Base-by-base conservation (phyloP, 2,113 vertebrate species). In the Malurus elegans region DNA sequence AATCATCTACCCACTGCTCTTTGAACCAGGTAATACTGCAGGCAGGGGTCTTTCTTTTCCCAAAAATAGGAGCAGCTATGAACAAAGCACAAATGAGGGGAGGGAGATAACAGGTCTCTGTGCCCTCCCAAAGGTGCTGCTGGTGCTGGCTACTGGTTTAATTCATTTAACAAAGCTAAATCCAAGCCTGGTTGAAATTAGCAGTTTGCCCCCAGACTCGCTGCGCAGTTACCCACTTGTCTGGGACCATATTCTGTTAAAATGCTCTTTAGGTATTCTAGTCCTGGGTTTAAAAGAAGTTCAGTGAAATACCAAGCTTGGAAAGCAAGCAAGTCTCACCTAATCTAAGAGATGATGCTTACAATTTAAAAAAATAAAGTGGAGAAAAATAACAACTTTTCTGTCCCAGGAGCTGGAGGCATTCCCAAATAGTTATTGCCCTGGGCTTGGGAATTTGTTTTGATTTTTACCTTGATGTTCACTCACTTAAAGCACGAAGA, bases 391-490 rank as follows among this genome's bases (percentile, higher is more conserved):
- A 71, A 24, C 26, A 40, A 53, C 13, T 58, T 82, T 54, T 61
- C 48, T 47, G 5, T 71, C 20, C 18, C 23, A 16, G 18, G 18
- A 88, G 36, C 47, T 48, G 31, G 26, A 87, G 58, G 45, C 18
- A 17, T 58, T 83, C 34, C 58, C 70, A 88, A 90, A 71, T 0
- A 79, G 71, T 50, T 40, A 32, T 76, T 31, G 28, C 17, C 23
- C 80, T 6, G 16, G 72, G 66, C 51, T 58, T 29, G 88, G 88
- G 79, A 94, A 93, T 93, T 94, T 92, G 90, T 88, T 96, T 86
- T 91, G 79, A 21, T 95, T 95, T 96, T 94, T 94, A 97, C 95
- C 92, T 93, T 95, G 93, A 90, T 95, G 86, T 95, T 94, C 93
- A 2, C 64, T 96, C 54, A 58, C 95, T 95, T 94, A 56, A 94